Evolutionary conservation across 2,888 invertebrate species (phyloP), one percentile per base, ranked within the genome.

Genomic region (Lochmaea crataegi): DNA sequence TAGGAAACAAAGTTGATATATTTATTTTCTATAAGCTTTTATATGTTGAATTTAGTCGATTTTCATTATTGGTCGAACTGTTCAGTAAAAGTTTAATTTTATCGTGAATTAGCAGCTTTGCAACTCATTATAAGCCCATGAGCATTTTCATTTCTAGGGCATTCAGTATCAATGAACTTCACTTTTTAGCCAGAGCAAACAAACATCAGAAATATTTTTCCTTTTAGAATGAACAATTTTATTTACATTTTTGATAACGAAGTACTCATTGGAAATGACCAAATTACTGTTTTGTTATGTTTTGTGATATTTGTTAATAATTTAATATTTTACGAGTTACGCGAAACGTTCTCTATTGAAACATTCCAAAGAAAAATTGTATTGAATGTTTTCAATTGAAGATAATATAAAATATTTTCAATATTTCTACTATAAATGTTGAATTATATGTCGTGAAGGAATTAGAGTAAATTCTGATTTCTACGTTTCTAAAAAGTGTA

Each of bases 241-340:
- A 58, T 53, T 45, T 45, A 56, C 56, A 16, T 16, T 56, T 58
- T 58, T 58, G 7, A 7, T n/a, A 16, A 58, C 26, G 18, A 41
- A 63, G 41, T 41, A 63, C 18, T 18, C 42, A 2, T 57, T 26
- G 56, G 9, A 18, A 69, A 22, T 53, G 14, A 42, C 42, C 61
- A 51, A 45, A 48, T 22, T 63, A 32, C 42, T 63, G 42, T 51
- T 16, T 70, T 56, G 18, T 64, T 56, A 63, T 70, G 32, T 61
- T 68, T 61, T 70, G 70, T 70, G 70, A 70, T 70, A 70, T 64
- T 61, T 64, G 70, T 70, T 70, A 42, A 58, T 58, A 58, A 58
- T 58, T 26, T 42, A 48, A 26, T 11, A 22, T 69, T 63, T 63
- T 18, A 63, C 51, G 14, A 41, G n/a, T 69, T 69, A 51, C 32